Percentiles rank a stretch among this genome's conserved stretches.
phyloP scores from a whole-genome alignment of 1,140 invertebrate genomes.

The Drosophila yakuba region DNA sequence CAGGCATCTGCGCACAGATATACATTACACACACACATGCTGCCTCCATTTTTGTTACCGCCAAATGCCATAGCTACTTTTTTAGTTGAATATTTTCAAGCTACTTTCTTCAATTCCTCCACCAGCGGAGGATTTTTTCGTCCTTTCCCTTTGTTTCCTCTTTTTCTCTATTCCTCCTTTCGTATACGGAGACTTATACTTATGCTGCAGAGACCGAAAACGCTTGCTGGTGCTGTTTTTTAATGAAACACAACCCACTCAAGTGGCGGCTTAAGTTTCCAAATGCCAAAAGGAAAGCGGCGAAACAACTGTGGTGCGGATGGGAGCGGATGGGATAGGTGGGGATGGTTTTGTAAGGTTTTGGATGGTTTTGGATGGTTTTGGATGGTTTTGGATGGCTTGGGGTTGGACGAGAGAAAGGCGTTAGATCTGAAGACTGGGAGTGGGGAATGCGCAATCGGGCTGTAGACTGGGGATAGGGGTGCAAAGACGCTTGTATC shows the following conservation, averaged over 20 bases:
- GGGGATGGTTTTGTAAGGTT: background rate
- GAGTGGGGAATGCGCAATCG: slow-evolving; percentile 8
- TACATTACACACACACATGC: slow-evolving; percentile 7
- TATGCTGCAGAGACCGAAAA: slow-evolving; percentile 9
- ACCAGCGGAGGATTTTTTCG: slow-evolving; percentile 52
- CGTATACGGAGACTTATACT: slow-evolving; percentile 7
- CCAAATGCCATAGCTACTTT: slow-evolving; percentile 65
- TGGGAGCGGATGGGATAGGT: background rate
- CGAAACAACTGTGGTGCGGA: slow-evolving; percentile 27
- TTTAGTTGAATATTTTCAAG: slow-evolving; percentile 67
- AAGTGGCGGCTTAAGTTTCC: slow-evolving; percentile 74
- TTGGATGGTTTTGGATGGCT: background rate
- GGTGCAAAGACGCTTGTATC: slow-evolving; percentile 7
- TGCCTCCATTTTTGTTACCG: slow-evolving; percentile 41
- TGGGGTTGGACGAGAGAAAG: background rate
- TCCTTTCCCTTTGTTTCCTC: slow-evolving; percentile 13
- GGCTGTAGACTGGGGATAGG: background rate
- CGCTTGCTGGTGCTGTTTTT: slow-evolving; percentile 52
- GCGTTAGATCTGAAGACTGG: background rate
- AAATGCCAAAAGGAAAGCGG: slow-evolving; percentile 69
- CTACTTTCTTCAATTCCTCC: slow-evolving; percentile 70
- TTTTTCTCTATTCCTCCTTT: slow-evolving; percentile 14
- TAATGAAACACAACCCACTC: slow-evolving; percentile 78
- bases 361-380: background rate
- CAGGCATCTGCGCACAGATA: slow-evolving; percentile 54